phyloP scores from a whole-genome alignment of 2,797 vertebrate species.

The Mareca penelope region DNA sequence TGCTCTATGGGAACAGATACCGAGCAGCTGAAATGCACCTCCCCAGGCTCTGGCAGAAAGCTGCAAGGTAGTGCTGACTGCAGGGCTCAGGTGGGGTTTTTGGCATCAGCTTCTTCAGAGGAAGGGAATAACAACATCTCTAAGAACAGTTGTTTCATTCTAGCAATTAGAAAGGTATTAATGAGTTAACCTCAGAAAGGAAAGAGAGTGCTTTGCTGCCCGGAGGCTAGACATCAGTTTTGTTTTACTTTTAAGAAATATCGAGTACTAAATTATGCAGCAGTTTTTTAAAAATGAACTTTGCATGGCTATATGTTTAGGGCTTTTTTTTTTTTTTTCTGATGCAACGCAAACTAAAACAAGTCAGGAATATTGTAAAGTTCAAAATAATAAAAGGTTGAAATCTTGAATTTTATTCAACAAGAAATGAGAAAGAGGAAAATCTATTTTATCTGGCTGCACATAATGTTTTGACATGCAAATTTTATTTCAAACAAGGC shows the following conservation, averaged over 20 bases:
- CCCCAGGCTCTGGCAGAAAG: background rate
- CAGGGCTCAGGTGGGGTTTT: conserved; percentile 42
- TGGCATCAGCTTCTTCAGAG: background rate
- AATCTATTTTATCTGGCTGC: conserved; percentile 46
- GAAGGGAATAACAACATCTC: conserved; percentile 29
- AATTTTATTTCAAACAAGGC: conserved; percentile 25
- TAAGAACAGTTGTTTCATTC: conserved; percentile 24
- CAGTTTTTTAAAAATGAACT: background rate
- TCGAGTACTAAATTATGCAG: background rate
- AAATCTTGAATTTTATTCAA: background rate
- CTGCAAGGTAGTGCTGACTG: background rate
- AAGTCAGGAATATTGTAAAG: background rate
- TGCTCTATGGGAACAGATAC: background rate
- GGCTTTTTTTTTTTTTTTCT: background rate
- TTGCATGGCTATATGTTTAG: background rate
- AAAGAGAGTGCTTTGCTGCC: background rate
- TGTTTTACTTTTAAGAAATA: background rate
- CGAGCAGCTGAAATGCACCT: background rate
- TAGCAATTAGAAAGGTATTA: conserved; percentile 27
- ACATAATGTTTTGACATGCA: conserved; percentile 44
- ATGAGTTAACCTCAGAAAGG: conserved; percentile 13
- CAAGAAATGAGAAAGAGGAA: background rate
- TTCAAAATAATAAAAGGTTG: background rate
- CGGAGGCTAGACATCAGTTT: background rate
- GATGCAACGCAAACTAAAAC: background rate